Evolutionary conservation across 2,113 vertebrate species (phyloP), one percentile per base, ranked within the genome.

Genomic region (Nannobrachium achirus): DNA sequence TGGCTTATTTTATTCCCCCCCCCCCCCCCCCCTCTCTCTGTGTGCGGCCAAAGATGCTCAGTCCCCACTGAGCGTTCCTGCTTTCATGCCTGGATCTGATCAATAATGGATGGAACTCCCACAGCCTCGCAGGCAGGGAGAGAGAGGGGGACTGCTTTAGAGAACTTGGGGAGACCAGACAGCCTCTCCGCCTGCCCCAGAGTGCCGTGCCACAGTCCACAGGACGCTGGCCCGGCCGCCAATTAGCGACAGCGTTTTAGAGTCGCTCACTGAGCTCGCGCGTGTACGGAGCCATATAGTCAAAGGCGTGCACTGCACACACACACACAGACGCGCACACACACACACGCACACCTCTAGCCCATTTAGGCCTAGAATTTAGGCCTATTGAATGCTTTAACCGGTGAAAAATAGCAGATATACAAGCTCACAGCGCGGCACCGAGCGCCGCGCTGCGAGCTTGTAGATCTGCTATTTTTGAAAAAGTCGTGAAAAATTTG

Each of bases 31-130:
- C 44, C 14, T 53, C 63, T 78, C 80, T 86, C 64, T 58, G 73
- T 55, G 73, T 79, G 84, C 76, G 86, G 85, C 82, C 81, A 90
- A 87, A 88, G 76, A 89, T 81, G 82, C 78, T 73, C 71, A 2
- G 73, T 87, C 83, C 88, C 87, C 73, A 79, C 83, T 85, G 88
- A 81, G 87, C 39, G 5, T 75, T 81, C 60, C 66, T 73, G 81
- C 88, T 90, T 90, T 92, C 83, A 90, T 91, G 84, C 76, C 69
- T 78, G 73, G 79, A 82, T 85, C 70, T 75, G 83, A 90, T 92
- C 91, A 92, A 92, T 91, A 91, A 92, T 89, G 75, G 74, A 92
- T 90, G 83, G 84, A 85, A 84, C 85, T 88, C 89, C 84, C 85
- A 82, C 85, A 71, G 85, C 77, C 78, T 89, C 65, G 66, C 70